A percentile compares a stretch with the other conserved stretches of the same genome.
Conservation (phyloP, 2,113 vertebrate species). For the Petaurus breviceps region DNA sequence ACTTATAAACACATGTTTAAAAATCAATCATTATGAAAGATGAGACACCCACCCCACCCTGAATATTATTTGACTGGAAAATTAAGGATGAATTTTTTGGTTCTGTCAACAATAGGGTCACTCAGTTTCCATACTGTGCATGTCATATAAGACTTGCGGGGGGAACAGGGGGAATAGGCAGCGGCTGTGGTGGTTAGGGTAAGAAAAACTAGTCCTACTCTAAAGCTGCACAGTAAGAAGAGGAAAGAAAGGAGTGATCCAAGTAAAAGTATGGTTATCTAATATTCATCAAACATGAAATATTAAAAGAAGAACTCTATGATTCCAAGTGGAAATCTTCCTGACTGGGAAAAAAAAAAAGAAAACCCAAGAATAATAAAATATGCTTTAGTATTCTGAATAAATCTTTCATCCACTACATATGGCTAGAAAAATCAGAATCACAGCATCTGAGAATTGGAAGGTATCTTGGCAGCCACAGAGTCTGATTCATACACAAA, state of each 20-base stretch:
- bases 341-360: not conserved
- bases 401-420: not conserved
- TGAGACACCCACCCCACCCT: not conserved
- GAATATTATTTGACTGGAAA: not conserved
- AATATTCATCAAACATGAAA: not conserved
- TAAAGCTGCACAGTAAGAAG: not conserved
- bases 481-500: not conserved
- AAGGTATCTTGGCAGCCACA: not conserved
- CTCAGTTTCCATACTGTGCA: not conserved
- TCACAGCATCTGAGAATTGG: not conserved
- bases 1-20: slow-evolving; percentile 26
- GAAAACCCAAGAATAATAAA: not conserved
- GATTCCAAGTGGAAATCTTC: not conserved
- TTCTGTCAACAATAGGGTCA: slow-evolving; percentile 12
- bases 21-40: not conserved
- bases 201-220: not conserved
- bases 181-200: not conserved
- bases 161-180: not conserved
- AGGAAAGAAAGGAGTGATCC: not conserved
- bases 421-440: not conserved
- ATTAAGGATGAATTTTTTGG: not conserved
- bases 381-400: not conserved
- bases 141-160: not conserved
- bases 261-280: not conserved
- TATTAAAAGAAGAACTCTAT: not conserved